Percentiles rank a stretch among this genome's conserved stretches.
These are phyloP conservation scores for Myanophis thanlyinensis DNA, from an alignment of 2,113 vertebrate species.

Conservation along the genomic window DNA sequence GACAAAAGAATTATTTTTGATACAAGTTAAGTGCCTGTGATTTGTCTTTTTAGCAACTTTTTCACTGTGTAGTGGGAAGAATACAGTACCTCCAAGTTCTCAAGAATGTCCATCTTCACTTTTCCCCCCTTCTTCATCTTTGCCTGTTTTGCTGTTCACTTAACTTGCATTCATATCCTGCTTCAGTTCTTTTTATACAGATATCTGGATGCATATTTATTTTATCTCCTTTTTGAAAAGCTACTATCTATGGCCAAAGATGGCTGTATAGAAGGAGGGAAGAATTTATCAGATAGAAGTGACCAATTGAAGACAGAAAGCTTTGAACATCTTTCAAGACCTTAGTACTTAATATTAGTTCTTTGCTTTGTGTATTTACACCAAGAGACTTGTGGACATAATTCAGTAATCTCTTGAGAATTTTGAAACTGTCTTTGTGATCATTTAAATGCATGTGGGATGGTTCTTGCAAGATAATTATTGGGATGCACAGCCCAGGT, in stretches of 20 bases:
- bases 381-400: neutral
- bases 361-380: constrained; percentile 16
- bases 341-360: constrained; percentile 50
- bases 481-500: neutral
- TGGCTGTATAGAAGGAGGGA: constrained; percentile 30
- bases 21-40: constrained; percentile 56
- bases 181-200: constrained; percentile 13
- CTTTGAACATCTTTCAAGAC: constrained; percentile 23
- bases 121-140: constrained; percentile 31
- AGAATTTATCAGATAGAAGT: constrained; percentile 53
- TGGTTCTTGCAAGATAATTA: neutral
- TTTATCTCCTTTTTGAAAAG: neutral
- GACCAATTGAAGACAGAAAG: constrained; percentile 39
- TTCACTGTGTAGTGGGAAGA: neutral
- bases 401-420: neutral
- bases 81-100: constrained; percentile 14
- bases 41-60: constrained; percentile 44
- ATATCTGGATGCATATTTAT: neutral
- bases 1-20: constrained; percentile 48
- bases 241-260: constrained; percentile 16
- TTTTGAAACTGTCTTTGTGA: neutral
- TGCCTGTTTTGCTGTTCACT: constrained; percentile 33
- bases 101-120: constrained; percentile 32
- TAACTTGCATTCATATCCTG: constrained; percentile 41
- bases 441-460: neutral